phyloP scores from a whole-genome alignment of 2,797 vertebrate species.

The Numenius phaeopus region DNA sequence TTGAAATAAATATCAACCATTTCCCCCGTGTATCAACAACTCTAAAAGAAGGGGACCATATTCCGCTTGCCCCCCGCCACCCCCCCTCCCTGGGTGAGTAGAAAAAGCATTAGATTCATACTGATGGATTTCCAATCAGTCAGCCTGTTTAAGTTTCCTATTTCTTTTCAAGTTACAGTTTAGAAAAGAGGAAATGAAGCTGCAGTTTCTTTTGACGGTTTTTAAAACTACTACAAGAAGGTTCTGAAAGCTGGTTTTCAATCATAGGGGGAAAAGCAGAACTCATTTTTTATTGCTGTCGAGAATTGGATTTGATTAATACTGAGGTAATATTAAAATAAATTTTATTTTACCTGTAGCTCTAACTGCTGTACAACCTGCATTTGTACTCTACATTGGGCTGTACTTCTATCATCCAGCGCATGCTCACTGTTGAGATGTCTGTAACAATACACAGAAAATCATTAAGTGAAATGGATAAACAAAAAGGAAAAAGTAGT shows the following conservation, averaged over 20 bases:
- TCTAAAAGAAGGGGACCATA: background rate
- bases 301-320: conserved; percentile 67
- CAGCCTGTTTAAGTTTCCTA: conserved; percentile 54
- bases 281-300: conserved; percentile 71
- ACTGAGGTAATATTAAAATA: conserved; percentile 80
- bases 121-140: conserved; percentile 45
- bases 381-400: conserved; percentile 99
- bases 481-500: conserved; percentile 78
- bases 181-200: conserved; percentile 61
- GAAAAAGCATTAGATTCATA: conserved; percentile 6
- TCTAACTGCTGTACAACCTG: conserved; percentile 99
- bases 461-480: conserved; percentile 83
- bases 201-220: conserved; percentile 48
- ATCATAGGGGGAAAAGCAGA: conserved; percentile 66
- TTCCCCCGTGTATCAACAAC: background rate
- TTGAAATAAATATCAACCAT: conserved; percentile 37
- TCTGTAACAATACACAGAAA: conserved; percentile 88
- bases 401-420: conserved; percentile 99
- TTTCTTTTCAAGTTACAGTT: conserved; percentile 62
- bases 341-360: conserved; percentile 93
- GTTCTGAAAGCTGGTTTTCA: conserved; percentile 63
- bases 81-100: background rate
- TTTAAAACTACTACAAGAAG: conserved; percentile 63
- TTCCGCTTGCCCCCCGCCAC: background rate
- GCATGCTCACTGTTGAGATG: conserved; percentile 99